Conservation (phyloP, 2,113 vertebrate genomes). For the Amazona vittata region DNA sequence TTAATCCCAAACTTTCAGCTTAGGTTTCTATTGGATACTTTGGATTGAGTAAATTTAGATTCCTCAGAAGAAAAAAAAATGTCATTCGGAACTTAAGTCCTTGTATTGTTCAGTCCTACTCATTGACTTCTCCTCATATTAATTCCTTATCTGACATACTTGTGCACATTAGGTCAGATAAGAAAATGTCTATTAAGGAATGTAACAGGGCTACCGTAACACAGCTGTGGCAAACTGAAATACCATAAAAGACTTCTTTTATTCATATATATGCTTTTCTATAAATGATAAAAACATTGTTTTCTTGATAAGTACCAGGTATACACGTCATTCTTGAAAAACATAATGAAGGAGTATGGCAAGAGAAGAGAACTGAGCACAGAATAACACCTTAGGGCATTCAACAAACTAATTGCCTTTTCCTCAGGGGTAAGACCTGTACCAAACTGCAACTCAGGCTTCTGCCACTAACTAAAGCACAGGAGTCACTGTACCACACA, state of each 20-base stretch:
- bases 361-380: not conserved
- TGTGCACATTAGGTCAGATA: not conserved
- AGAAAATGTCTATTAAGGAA: not conserved
- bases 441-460: not conserved
- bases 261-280: not conserved
- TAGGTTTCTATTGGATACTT: not conserved
- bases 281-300: not conserved
- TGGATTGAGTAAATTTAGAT: not conserved
- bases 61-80: not conserved
- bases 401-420: not conserved
- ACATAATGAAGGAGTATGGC: no score
- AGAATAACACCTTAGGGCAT: not conserved
- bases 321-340: not conserved
- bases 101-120: not conserved
- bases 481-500: not conserved
- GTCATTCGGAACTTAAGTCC: not conserved
- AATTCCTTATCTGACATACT: not conserved
- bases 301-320: not conserved
- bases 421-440: not conserved
- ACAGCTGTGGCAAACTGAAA: not conserved
- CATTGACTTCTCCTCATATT: not conserved
- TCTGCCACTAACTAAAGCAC: not conserved
- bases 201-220: not conserved
- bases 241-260: not conserved
- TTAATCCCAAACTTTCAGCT: not conserved